Base-by-base conservation (phyloP, 2,113 vertebrate species). In the Propithecus coquereli region DNA sequence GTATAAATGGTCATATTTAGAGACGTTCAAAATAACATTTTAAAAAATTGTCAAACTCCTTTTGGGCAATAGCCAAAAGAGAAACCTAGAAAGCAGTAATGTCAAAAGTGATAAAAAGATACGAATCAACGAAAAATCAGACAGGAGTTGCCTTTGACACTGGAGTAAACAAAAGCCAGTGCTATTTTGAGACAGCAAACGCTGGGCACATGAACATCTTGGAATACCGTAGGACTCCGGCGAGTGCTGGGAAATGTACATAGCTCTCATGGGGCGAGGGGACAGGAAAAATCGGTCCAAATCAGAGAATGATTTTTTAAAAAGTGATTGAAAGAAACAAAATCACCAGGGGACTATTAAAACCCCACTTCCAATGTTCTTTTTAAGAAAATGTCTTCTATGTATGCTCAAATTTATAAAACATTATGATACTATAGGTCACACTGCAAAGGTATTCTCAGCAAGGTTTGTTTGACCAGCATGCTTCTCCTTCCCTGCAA, bases 41-140 rank as follows among this genome's bases (percentile, higher is more conserved):
- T n/a, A 3, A 43, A 76, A 84, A 47, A 45, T 8, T 45, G 9
- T 77, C 43, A 45, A 45, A 61, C 27, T 68, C 20, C 34, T 17
- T 37, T 87, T 83, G 84, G 40, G 47, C 37, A 77, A 73, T 8
- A 84, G 50, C 71, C 66, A 88, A 73, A 74, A 91, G 65, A 68
- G 66, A 97, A 95, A 93, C 79, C 86, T 80, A 91, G 93, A 97
- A 93, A 96, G 86, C 94, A 96, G n/a, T 32, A 22, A 90, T 1
- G 6, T 40, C 37, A 87, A 83, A 87, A 96, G 22, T 20, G 76
- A 89, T 27, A 47, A 63, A 81, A 45, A 71, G 47, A 90, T 14
- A 32, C 2, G 23, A 59, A 50, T 65, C 80, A 79, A 77, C 50
- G 71, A 37, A 86, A 54, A 82, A 34, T 34, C 40, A 70, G 74